Evolutionary conservation across 2,797 vertebrate genomes (phyloP).

Genomic region (Crotalus adamanteus): DNA sequence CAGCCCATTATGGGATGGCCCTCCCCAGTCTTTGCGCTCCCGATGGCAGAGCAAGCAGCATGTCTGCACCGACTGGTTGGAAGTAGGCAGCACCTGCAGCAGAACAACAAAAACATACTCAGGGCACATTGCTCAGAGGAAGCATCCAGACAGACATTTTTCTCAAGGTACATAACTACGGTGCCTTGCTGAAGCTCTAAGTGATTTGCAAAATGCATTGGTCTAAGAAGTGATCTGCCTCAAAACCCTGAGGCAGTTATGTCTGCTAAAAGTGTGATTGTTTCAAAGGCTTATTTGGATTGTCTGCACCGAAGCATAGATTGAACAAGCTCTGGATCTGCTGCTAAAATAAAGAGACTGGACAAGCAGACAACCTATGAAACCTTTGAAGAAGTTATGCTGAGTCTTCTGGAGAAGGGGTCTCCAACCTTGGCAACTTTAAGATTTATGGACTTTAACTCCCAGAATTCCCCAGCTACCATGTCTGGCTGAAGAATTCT

Average conservation of each 20-base stretch:
- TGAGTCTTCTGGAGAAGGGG: background rate
- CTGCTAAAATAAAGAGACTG: background rate
- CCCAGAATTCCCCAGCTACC: background rate
- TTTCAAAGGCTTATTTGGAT: background rate
- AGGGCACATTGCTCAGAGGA: background rate
- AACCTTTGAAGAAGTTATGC: background rate
- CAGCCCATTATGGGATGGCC: slow-evolving; percentile 86
- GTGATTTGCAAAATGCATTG: background rate
- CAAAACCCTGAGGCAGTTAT: background rate
- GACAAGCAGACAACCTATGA: background rate
- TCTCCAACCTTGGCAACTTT: background rate
- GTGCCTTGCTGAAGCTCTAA: background rate
- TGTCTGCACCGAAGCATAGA: background rate
- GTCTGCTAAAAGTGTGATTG: background rate
- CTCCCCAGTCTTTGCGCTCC: slow-evolving; percentile 96
- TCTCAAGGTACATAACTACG: background rate
- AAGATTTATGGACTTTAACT: background rate
- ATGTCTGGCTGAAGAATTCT: background rate
- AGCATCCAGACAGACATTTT: background rate
- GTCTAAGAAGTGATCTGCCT: background rate
- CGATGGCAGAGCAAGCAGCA: slow-evolving; percentile 97
- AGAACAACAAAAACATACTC: slow-evolving; percentile 47
- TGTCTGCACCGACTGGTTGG: slow-evolving; percentile 87
- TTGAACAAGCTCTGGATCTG: background rate
- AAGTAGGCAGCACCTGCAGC: slow-evolving; percentile 70